These are phyloP conservation scores for Microcebus murinus DNA, from an alignment of 2,113 vertebrate species.

Conservation along the genomic window DNA sequence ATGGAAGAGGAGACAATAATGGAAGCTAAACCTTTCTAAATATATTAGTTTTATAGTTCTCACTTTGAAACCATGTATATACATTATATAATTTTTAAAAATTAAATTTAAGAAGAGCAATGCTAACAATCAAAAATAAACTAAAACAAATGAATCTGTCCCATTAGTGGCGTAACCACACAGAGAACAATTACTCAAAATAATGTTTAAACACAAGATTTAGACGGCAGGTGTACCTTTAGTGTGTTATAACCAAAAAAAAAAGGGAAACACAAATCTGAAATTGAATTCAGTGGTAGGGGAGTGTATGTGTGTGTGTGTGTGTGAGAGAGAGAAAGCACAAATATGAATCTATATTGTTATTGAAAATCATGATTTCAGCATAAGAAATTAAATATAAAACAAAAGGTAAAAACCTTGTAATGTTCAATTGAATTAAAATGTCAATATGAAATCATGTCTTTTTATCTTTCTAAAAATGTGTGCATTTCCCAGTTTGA, in stretches of 20 bases:
- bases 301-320: not conserved
- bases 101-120: conserved; percentile 1
- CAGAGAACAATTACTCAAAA: not conserved
- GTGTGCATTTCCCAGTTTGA: not conserved
- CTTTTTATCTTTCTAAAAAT: not conserved
- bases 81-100: not conserved
- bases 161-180: not conserved
- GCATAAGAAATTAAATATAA: conserved; percentile 10
- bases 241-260: not conserved
- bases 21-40: not conserved
- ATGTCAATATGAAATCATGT: not conserved
- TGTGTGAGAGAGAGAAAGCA: not conserved
- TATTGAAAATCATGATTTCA: conserved; percentile 1
- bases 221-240: not conserved
- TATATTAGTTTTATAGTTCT: conserved; percentile 3
- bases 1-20: not conserved
- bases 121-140: not conserved
- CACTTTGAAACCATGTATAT: not conserved
- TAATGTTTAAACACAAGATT: not conserved
- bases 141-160: not conserved
- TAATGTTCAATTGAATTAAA: not conserved
- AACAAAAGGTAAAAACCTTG: not conserved
- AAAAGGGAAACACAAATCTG: not conserved
- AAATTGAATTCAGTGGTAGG: not conserved
- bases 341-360: not conserved